phyloP scores from a whole-genome alignment of 2,888 invertebrate species.

The Oxyteleia sp. region DNA sequence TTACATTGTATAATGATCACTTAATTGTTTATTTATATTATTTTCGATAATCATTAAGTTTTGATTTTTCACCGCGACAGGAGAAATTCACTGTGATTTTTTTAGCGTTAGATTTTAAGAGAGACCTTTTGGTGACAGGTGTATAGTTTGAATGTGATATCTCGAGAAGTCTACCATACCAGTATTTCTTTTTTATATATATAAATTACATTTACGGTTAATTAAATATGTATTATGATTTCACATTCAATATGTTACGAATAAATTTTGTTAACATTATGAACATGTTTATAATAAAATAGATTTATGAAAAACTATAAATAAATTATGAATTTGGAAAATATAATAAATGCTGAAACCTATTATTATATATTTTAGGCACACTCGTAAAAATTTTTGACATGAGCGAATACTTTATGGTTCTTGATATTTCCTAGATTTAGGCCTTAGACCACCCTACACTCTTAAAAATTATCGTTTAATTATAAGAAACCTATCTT shows the following conservation, averaged over 20 bases:
- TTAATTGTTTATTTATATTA: slow-evolving; percentile 8
- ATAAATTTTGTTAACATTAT: slow-evolving; percentile 53
- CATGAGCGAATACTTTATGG: no score
- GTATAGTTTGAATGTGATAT: slow-evolving; percentile 53
- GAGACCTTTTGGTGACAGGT: slow-evolving; percentile 9
- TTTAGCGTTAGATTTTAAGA: slow-evolving; percentile 19
- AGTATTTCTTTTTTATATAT: slow-evolving; percentile 50
- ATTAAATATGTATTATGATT: slow-evolving; percentile 27
- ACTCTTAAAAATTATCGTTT: no score
- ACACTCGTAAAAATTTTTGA: no score
- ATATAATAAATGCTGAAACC: no score
- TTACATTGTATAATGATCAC: slow-evolving; percentile 11
- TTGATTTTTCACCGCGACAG: not conserved
- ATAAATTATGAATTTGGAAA: not conserved
- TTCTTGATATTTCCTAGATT: no score
- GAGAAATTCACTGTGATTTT: slow-evolving; percentile 19
- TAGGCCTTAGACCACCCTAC: no score
- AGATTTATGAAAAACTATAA: slow-evolving; percentile 40
- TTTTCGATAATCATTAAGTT: not conserved
- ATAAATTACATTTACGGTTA: slow-evolving; percentile 11
- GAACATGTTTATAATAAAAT: slow-evolving; percentile 63
- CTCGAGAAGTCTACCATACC: slow-evolving; percentile 60
- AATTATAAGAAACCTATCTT: no score
- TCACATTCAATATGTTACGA: slow-evolving; percentile 31
- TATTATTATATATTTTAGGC: no score